A percentile compares a stretch with the other conserved stretches of the same genome.
Conservation (phyloP, 1,140 invertebrate species). For the Potamilus streckersoni region DNA sequence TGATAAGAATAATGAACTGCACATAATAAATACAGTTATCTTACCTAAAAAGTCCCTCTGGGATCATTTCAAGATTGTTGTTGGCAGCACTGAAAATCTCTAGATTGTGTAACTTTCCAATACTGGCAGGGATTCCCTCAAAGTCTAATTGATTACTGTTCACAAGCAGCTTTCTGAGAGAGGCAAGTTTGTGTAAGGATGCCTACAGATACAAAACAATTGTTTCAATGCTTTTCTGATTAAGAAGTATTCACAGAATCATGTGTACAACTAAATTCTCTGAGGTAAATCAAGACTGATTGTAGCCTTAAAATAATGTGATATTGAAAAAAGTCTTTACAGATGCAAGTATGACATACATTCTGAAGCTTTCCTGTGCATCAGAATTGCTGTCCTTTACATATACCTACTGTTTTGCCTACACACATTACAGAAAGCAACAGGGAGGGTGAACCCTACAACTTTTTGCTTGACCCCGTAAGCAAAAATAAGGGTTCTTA, state of each 20-base stretch:
- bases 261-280: background rate
- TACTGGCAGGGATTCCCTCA: conserved; percentile 97
- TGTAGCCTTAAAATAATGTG: too few relatives aligned
- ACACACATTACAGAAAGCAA: too few relatives aligned
- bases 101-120: conserved; percentile 93
- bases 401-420: too few relatives aligned
- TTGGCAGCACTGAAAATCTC: conserved; percentile 97
- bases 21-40: conserved; percentile 5
- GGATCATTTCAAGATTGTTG: conserved; percentile 98
- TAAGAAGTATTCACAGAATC: background rate
- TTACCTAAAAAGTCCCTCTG: conserved; percentile 94
- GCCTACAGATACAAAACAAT: conserved; percentile 42
- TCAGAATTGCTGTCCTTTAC: too few relatives aligned
- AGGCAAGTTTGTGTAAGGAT: conserved; percentile 87
- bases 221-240: background rate
- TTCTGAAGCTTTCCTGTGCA: too few relatives aligned
- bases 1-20: conserved; percentile 7
- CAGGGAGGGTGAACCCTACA: too few relatives aligned
- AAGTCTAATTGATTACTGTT: conserved; percentile 97
- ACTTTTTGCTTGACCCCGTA: too few relatives aligned
- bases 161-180: conserved; percentile 87
- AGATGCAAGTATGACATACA: too few relatives aligned
- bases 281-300: background rate
- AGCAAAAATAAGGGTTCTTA: too few relatives aligned
- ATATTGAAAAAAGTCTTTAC: too few relatives aligned